Evolutionary conservation across 1,140 invertebrate genomes (phyloP).

Genomic region (Leptoteleia sp.): DNA sequence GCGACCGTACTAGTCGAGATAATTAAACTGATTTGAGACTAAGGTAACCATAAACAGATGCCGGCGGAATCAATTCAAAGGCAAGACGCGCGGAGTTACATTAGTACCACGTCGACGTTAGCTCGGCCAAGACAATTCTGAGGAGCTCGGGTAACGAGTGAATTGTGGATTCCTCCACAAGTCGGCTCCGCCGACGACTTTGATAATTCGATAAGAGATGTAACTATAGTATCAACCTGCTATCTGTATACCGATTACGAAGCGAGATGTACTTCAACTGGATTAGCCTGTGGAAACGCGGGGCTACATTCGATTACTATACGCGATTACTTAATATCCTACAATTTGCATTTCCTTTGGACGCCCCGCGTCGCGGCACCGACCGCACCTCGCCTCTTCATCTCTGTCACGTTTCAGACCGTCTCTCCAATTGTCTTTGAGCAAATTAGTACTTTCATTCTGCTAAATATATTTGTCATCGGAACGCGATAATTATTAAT

Average conservation of each 20-base stretch:
- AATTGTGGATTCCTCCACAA: conserved; percentile 51
- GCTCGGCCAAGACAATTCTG: conserved; percentile 38
- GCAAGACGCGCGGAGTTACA: conserved; percentile 32
- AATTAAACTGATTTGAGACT: conserved; percentile 57
- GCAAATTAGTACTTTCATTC: conserved; percentile 45
- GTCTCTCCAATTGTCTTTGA: conserved; percentile 44
- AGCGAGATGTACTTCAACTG: conserved; percentile 54
- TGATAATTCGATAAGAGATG: conserved; percentile 63
- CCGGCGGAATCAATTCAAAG: conserved; percentile 55
- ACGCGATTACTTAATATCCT: conserved; percentile 63
- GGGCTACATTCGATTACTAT: conserved; percentile 56
- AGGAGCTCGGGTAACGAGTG: conserved; percentile 48
- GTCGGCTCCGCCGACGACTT: conserved; percentile 34
- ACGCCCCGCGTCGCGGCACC: not conserved
- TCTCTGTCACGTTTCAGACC: conserved; percentile 19
- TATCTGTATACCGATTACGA: conserved; percentile 56
- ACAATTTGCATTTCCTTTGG: conserved; percentile 56
- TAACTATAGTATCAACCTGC: conserved; percentile 59
- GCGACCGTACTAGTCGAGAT: too few relatives aligned
- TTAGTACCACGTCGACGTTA: too few relatives aligned
- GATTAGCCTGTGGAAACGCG: conserved; percentile 49
- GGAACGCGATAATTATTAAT: conserved; percentile 53
- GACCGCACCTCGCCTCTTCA: conserved; percentile 2
- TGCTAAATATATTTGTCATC: conserved; percentile 44
- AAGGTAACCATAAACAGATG: conserved; percentile 52